Base-by-base conservation (phyloP, 2,888 invertebrate species). In the Poecilobothrus nobilitatus region DNA sequence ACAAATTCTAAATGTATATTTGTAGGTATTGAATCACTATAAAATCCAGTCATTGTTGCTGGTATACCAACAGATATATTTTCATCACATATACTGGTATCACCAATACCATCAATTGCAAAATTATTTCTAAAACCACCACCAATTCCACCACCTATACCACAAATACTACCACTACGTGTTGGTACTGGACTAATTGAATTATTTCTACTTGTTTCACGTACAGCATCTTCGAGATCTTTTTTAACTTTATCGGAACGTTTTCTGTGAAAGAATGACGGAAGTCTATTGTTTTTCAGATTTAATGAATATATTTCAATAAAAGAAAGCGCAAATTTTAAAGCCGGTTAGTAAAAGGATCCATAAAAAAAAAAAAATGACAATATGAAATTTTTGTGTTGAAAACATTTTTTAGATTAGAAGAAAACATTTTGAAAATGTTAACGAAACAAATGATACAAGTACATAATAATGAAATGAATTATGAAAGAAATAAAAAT, bases 171-270 rank as follows among this genome's bases (percentile, higher is more conserved):
- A 73, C 76, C 77, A 9, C 72, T 63, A 65, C 71, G 71, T 72
- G 76, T 69, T 73, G 76, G 70, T 74, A 81, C 66, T 72, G 80
- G 77, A 78, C 80, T 81, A 65, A 72, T 76, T 33, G 81, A 80
- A 70, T 75, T 78, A 63, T 63, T 63, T 63, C 63, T 21, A 65
- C 87, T 84, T 73, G 92, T 91, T 78, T 90, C 90, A 72, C 86
- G 83, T 0, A 93, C 94, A 22, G 96, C 96, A 78, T 96, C 96
- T 82, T 94, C 94, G 66, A 97, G 83, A 76, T 97, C 95, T 79
- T 91, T 91, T 77, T 92, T 90, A 79, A 97, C 86, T 82, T 91
- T 92, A 73, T 91, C 92, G 80, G 92, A 92, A 78, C 91, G 89
- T 84, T 91, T 91, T 83, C 95, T 95, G 86, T 66, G 86, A 87